Base-by-base conservation (phyloP, 2,888 invertebrate species). In the Pantelozetes paolii region DNA sequence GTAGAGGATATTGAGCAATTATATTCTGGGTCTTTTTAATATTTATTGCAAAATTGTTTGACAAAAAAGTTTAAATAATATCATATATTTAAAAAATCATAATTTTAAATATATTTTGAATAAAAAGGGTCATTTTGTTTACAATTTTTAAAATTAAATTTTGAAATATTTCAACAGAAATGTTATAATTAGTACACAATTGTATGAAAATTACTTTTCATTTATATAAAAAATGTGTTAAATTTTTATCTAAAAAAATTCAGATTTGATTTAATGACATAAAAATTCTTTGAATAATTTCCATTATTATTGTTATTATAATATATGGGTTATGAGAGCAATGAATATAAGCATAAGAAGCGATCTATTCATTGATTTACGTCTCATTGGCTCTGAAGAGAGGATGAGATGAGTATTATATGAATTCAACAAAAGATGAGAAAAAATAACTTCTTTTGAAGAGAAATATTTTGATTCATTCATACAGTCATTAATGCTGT, bases 281-380 rank as follows among this genome's bases (percentile, higher is more conserved):
- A 13, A 59, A 59, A 28, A 26, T 59, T 1, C 5, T 30, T 59
- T 30, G 1, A 2, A 45, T 45, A 20, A 30, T 28, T 59, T 23
- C 26, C 15, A 9, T 30, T n/a, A 59, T 59, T 30, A 30, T 59
- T 30, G 32, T 59, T 30, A 30, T 59, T 59, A 30, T 30, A 13
- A 59, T 30, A 26, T n/a, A 18, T 30, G 28, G 59, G 30, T 59
- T 30, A 30, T 59, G 30, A 59, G 30, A n/a, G 13, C 18, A 59
- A 5, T 59, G 59, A 59, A 59, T 59, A 30, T 30, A 6, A 59
- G 30, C 59, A 59, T 28, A 59, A 30, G 59, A 59, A 59, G 28
- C 30, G 20, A 15, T 50, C 18, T 18, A 32, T 28, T 20, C 28
- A 59, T 15, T 59, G 30, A 59, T 59, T 59, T 32, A 28, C 59